Evolutionary conservation across 2,113 vertebrate species (phyloP), one percentile per base, ranked within the genome.

Genomic region (Dipodomys merriami): DNA sequence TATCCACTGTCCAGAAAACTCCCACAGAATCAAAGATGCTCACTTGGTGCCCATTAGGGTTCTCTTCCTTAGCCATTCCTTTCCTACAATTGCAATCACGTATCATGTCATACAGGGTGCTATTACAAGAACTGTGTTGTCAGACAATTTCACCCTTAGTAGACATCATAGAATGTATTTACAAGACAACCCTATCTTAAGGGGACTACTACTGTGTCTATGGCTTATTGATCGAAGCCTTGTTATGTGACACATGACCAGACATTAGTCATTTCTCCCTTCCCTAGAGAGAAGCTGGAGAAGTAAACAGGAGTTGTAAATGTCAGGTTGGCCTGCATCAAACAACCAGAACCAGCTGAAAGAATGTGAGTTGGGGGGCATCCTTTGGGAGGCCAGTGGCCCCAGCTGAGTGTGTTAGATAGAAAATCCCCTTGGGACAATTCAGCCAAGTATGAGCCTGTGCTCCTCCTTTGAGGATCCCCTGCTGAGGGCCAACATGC

Each of bases 41-140:
- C 19, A 44, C 5, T 0, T n/a, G 6, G 11, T 18, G 4, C 53
- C 53, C 10, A 0, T 8, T 4, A 0, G n/a, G 6, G 8, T 4
- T 16, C 35, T 79, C 49, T 76, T 76, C 46, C 27, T 11, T 4
- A 71, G 53, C 68, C 49, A 2, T 64, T 35, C 23, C 72, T 30
- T 82, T 68, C 64, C 62, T 7, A 64, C 73, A 27, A 29, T 33
- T 13, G 27, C 22, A 3, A 25, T 7, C 23, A 57, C 18, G 29
- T 4, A 15, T 35, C 12, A 5, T 33, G 39, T 33, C 79, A 18
- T 33, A n/a, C 15, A 30, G 3, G 20, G 49, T 25, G 20, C 23
- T 9, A 62, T 71, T 53, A 4, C 39, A 25, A 60, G 46, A 62
- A 60, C n/a, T 71, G 25, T 1, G 22, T 5, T 6, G 20, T 30